Evolutionary conservation across 1,140 invertebrate species (phyloP), one percentile per base, ranked within the genome.

Genomic region (Stegodyphus dumicola): DNA sequence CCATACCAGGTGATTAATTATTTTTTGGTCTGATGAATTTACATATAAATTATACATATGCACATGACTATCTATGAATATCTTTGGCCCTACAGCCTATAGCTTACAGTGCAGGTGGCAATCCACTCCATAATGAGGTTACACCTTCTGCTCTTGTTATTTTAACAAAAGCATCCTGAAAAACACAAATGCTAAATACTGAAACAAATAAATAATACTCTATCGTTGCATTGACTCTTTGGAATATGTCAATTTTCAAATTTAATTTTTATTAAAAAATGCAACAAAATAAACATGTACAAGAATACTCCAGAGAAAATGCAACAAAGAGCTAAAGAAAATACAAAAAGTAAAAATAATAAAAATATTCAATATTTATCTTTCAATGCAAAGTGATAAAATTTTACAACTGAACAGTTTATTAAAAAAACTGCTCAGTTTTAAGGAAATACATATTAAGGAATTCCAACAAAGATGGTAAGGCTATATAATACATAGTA

Each of bases 141-240:
- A 98, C 88, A 48, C 98, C 98, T 93, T 99, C 98, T 77, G 92
- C 92, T 90, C 94, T 93, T 53, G 94, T 92, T 88, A 99, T 99
- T 93, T 99, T 98, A 52, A 96, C 90, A 90, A 99, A 94, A 54
- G 98, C 98, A 94, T 99, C 98, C 97, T 99, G 83, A 73, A 90
- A 89, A 79, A 67, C 74, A 87, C 86, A 69, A 13, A 71, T 54
- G 48, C 54, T 52, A 80, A 69, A 80, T 75, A 51, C 51, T 13
- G 33, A 60, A 60, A 33, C 33, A 15, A 60, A 60, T 5, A 60
- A 60, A 60, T 15, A 60, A 5, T 60, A 33, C 33, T 33, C 33
- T 33, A 3, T 33, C 3, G 33, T 33, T 33, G 33, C 33, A 33
- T 33, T 33, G 33, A 33, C 33, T 33, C 33, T 33, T 33, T 33